Percentiles rank a stretch among this genome's conserved stretches.
phyloP scores from a whole-genome alignment of 2,797 vertebrate genomes.

The Anableps anableps region DNA sequence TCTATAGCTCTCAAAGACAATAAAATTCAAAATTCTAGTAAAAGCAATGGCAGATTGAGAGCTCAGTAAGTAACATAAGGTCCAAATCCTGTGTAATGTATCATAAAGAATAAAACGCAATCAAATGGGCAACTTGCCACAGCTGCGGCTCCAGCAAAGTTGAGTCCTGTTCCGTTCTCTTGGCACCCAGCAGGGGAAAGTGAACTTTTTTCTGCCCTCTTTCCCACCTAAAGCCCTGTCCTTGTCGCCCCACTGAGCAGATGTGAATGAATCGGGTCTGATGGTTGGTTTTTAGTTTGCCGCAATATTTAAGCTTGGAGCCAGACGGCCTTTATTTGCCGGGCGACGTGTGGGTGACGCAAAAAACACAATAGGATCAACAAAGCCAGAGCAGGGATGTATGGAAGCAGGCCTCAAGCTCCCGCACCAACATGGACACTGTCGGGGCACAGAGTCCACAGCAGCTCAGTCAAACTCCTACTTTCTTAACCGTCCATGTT shows the following conservation, averaged over 20 bases:
- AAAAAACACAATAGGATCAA: constrained; percentile 90
- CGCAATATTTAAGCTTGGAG: constrained; percentile 94
- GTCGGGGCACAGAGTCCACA: constrained; percentile 70
- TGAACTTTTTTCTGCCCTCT: constrained; percentile 90
- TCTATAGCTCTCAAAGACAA: constrained; percentile 19
- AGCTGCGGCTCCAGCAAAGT: constrained; percentile 85
- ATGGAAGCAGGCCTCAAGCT: constrained; percentile 80
- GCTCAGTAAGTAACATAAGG: constrained; percentile 26
- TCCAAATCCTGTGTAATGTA: constrained; percentile 39
- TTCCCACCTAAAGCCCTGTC: constrained; percentile 92
- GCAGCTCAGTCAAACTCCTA: constrained; percentile 23
- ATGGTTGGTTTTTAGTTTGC: constrained; percentile 96
- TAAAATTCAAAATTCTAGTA: not conserved
- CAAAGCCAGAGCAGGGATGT: constrained; percentile 80
- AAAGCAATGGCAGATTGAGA: constrained; percentile 13
- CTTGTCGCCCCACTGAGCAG: constrained; percentile 96
- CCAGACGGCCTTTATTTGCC: constrained; percentile 96
- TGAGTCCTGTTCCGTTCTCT: constrained; percentile 86
- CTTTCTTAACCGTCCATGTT: constrained; percentile 40
- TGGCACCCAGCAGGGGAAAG: constrained; percentile 86
- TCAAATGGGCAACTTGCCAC: constrained; percentile 91
- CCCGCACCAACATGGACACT: constrained; percentile 75
- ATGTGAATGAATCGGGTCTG: constrained; percentile 95
- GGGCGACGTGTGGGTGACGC: constrained; percentile 88
- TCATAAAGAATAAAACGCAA: constrained; percentile 63